These are phyloP conservation scores for Dolichomitus sp. DNA, from an alignment of 2,888 invertebrate genomes.

Conservation along the genomic window DNA sequence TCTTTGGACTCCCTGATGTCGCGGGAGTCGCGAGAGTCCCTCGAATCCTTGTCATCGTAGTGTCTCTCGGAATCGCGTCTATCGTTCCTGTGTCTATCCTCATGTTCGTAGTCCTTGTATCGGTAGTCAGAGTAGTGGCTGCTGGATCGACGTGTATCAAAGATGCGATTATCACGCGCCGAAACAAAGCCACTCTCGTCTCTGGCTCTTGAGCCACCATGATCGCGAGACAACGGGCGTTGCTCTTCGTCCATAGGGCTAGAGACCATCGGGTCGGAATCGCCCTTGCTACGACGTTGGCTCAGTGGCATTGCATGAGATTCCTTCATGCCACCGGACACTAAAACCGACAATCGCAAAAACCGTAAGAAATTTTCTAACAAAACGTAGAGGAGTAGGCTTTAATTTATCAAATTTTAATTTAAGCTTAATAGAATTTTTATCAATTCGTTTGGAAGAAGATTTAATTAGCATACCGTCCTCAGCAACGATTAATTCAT, in stretches of 20 bases:
- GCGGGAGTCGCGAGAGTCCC: slow-evolving; percentile 68
- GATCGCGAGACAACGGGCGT: slow-evolving; percentile 79
- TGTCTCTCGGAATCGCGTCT: slow-evolving; percentile 77
- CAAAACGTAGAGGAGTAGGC: not conserved
- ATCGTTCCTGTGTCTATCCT: slow-evolving; percentile 82
- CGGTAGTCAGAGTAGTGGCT: slow-evolving; percentile 78
- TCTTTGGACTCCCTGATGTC: slow-evolving; percentile 75
- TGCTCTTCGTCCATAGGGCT: slow-evolving; percentile 81
- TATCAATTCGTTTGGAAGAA: not conserved
- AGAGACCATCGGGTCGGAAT: slow-evolving; percentile 79
- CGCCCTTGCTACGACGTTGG: slow-evolving; percentile 81
- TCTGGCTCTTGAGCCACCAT: slow-evolving; percentile 74
- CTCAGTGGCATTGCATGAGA: slow-evolving; percentile 75
- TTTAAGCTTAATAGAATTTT: not conserved
- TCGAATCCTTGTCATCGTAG: slow-evolving; percentile 79
- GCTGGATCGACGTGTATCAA: slow-evolving; percentile 78
- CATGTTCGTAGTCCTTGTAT: slow-evolving; percentile 83
- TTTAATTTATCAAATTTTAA: not conserved
- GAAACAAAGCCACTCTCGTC: slow-evolving; percentile 79
- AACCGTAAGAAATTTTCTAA: not conserved
- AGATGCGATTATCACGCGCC: slow-evolving; percentile 74
- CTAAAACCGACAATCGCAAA: slow-evolving; percentile 59
- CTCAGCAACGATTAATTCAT: slow-evolving; percentile 82
- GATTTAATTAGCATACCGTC: slow-evolving; percentile 76
- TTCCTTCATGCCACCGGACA: slow-evolving; percentile 77